Evolutionary conservation across 2,113 vertebrate species (phyloP).

Genomic region (human (Homo sapiens)): GRCh38 chr2:35061501-35062000

Average conservation of each 20-base stretch:
- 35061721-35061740: neutral
- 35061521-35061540: neutral
- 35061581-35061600: neutral
- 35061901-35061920: constrained; percentile 2
- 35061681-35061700: neutral
- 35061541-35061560: neutral
- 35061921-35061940: neutral
- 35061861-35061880: neutral
- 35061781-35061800: neutral
- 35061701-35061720: neutral
- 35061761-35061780: neutral
- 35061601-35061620: neutral
- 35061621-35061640: neutral
- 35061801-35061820: neutral
- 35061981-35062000: neutral
- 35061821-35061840: neutral
- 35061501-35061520: no score
- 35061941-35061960: neutral
- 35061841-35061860: neutral
- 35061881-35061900: neutral
- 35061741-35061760: neutral
- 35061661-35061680: neutral
- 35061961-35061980: neutral
- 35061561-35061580: neutral
- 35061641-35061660: neutral